Evolutionary conservation across 2,888 invertebrate genomes (phyloP).

Genomic region (Agrochola lota): DNA sequence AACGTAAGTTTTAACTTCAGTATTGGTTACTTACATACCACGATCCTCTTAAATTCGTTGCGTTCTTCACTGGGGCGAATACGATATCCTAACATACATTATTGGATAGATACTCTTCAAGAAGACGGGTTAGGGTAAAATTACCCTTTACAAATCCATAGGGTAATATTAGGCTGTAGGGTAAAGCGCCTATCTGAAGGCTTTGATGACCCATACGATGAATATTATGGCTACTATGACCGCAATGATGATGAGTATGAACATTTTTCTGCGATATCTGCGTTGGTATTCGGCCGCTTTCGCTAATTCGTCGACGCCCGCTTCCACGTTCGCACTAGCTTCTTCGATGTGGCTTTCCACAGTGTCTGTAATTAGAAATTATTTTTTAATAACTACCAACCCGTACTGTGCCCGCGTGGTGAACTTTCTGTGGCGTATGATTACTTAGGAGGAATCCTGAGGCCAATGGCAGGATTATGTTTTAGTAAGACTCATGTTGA

Average conservation of each 20-base stretch:
- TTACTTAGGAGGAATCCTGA: no score
- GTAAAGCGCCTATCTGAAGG: conserved; percentile 84
- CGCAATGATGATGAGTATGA: conserved; percentile 92
- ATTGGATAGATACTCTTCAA: conserved; percentile 54
- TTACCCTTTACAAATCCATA: conserved; percentile 39
- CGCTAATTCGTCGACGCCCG: conserved; percentile 94
- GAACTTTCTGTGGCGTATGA: no score
- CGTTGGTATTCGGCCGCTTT: conserved; percentile 95
- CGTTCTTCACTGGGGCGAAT: conserved; percentile 50
- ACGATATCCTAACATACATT: conserved; percentile 46
- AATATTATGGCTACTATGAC: conserved; percentile 92
- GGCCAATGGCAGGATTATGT: no score
- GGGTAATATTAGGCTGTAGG: conserved; percentile 20
- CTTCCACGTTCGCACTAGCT: conserved; percentile 93
- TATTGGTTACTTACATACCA: conserved; percentile 25
- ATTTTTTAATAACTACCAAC: neutral
- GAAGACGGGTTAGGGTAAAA: conserved; percentile 31
- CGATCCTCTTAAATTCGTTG: conserved; percentile 50
- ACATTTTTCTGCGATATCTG: conserved; percentile 93
- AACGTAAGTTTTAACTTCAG: conserved; percentile 9
- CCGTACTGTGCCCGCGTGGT: neutral
- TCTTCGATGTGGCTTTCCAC: conserved; percentile 96
- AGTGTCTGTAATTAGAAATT: conserved; percentile 91
- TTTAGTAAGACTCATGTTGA: no score
- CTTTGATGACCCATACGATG: conserved; percentile 92